These are phyloP conservation scores for Ameiurus melas DNA, from an alignment of 2,113 vertebrate genomes.

Conservation along the genomic window DNA sequence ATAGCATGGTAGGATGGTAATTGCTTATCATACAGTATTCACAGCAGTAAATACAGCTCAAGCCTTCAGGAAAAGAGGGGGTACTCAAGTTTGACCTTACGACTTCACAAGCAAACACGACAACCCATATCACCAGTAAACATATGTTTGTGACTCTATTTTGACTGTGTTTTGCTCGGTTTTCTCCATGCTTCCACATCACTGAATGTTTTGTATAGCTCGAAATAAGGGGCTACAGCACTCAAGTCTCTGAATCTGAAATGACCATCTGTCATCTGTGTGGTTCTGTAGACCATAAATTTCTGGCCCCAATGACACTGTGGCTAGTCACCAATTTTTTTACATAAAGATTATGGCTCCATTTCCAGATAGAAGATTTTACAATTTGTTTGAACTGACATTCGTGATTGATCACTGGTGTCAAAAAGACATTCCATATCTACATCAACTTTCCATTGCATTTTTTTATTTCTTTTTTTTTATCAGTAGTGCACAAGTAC, in stretches of 20 bases:
- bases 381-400: neutral
- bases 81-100: neutral
- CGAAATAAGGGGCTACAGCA: neutral
- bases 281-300: constrained; percentile 8
- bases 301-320: neutral
- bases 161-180: neutral
- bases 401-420: neutral
- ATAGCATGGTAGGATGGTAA: neutral
- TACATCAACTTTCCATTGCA: neutral
- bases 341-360: neutral
- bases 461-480: neutral
- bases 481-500: neutral
- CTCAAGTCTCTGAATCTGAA: neutral
- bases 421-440: neutral
- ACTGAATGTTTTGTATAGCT: constrained; percentile 1
- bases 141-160: neutral
- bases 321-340: constrained; percentile 7
- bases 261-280: constrained; percentile 6
- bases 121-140: neutral
- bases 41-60: neutral
- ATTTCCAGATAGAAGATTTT: neutral
- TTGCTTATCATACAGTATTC: neutral
- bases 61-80: neutral
- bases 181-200: neutral
- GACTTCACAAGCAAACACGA: neutral